Base-by-base conservation (phyloP, 2,113 vertebrate genomes). In the Megaceryle maxima region DNA sequence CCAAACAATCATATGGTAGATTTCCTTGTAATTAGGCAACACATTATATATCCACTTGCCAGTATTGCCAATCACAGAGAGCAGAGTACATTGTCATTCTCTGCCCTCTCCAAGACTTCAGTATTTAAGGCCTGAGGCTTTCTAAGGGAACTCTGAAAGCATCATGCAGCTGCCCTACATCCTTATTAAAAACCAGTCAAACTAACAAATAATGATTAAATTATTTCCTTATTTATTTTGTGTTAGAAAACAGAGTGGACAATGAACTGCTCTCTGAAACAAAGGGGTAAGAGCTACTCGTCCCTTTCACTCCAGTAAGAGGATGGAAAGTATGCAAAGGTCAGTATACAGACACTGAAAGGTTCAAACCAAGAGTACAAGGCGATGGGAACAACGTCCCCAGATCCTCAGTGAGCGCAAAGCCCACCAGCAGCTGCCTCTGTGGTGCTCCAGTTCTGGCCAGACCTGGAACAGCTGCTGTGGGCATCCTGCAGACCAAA, bases 201-300 rank as follows among this genome's bases (percentile, higher is more conserved):
- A 95, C 83, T 96, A 96, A 96, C 87, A 87, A 92, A 88, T 92
- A 96, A 96, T 91, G 93, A 91, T 94, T 67, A 96, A 96, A 94
- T 90, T 0, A 94, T 95, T 94, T 94, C 88, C 94, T 87, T 94
- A 94, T 96, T 94, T 97, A 91, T 94, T 96, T 92, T 96, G 79
- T 94, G 88, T 93, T 93, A 94, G 94, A 94, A 96, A 97, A 91
- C 80, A 92, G 77, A 94, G 66, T 62, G 55, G 90, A 97, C 82
- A 95, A 94, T 96, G 83, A 81, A 87, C 86, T 75, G 59, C 64
- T 96, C 76, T 93, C 86, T 96, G 94, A 97, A 97, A 96, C 91
- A 95, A 97, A 94, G 77, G 33, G 64, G 35, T 29, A 82, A 92
- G 92, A 92, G 84, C 83, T 96, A 87, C 90, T 95, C 50, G 0